Conservation (phyloP, 2,888 invertebrate genomes). For the Orchesella flavescens region DNA sequence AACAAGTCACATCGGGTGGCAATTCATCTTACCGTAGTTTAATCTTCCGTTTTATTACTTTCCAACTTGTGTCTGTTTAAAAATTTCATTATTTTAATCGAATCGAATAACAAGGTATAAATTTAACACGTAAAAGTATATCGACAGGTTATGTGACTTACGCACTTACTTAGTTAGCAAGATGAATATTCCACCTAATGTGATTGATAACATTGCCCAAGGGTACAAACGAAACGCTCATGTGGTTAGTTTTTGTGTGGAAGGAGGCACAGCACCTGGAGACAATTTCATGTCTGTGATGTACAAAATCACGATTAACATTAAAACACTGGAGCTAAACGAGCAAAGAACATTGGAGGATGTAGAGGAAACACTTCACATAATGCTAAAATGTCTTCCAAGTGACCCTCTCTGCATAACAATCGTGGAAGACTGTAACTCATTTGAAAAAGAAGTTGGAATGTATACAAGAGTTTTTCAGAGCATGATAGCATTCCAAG, state of each 20-base stretch:
- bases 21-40: too few relatives aligned
- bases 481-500: conserved; percentile 5
- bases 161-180: too few relatives aligned
- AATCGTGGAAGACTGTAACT: conserved; percentile 13
- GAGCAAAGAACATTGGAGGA: neutral
- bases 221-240: neutral
- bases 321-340: neutral
- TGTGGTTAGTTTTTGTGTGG: neutral
- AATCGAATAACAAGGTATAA: too few relatives aligned
- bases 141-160: too few relatives aligned
- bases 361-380: neutral
- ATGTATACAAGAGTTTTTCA: conserved; percentile 1
- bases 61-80: too few relatives aligned
- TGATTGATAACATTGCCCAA: neutral
- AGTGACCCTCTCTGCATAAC: neutral
- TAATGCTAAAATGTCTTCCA: conserved; percentile 18
- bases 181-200: neutral
- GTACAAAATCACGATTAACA: neutral
- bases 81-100: too few relatives aligned
- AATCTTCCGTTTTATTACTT: too few relatives aligned
- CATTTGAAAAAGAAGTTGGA: conserved; percentile 20
- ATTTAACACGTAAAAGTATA: too few relatives aligned
- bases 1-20: too few relatives aligned
- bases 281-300: conserved; percentile 20
- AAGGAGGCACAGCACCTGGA: neutral